Percentiles rank a stretch among this genome's conserved stretches.
These are phyloP conservation scores for Crocallis elinguaria DNA, from an alignment of 2,888 invertebrate genomes.

Conservation along the genomic window DNA sequence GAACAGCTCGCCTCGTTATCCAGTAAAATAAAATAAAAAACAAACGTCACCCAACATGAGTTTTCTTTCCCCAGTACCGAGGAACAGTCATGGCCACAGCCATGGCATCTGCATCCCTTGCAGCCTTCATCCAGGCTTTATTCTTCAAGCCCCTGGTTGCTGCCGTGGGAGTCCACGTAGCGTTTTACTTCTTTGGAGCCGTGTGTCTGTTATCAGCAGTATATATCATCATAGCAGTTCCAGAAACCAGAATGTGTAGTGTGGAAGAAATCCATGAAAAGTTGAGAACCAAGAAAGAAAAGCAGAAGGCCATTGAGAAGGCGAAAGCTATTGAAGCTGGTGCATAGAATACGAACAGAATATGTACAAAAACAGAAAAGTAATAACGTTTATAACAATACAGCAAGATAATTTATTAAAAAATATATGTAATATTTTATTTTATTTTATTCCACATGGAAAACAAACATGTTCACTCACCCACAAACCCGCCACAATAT, in stretches of 20 bases:
- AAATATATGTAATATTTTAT: too few species aligned
- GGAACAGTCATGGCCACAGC: slow-evolving; percentile 66
- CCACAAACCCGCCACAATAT: too few species aligned
- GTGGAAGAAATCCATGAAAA: slow-evolving; percentile 64
- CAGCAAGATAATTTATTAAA: too few species aligned
- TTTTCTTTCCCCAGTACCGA: slow-evolving; percentile 64
- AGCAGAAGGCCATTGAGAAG: slow-evolving; percentile 31
- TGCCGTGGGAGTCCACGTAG: slow-evolving; percentile 56
- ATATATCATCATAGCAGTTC: slow-evolving; percentile 58
- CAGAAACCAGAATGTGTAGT: slow-evolving; percentile 62
- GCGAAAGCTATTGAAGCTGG: slow-evolving; percentile 18
- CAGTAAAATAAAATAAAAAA: background rate
- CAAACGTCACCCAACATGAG: too few species aligned
- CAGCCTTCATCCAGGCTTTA: slow-evolving; percentile 62
- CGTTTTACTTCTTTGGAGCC: slow-evolving; percentile 64
- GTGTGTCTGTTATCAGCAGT: slow-evolving; percentile 56
- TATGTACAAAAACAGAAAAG: too few species aligned
- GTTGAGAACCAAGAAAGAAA: slow-evolving; percentile 64
- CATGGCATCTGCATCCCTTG: slow-evolving; percentile 59
- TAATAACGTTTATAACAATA: too few species aligned
- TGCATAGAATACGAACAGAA: background rate
- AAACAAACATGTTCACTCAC: too few species aligned
- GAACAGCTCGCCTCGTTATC: too few species aligned
- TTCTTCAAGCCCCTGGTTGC: slow-evolving; percentile 68
- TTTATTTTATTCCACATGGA: too few species aligned